These are phyloP conservation scores for Agrochola litura DNA, from an alignment of 2,888 invertebrate species.

Conservation along the genomic window DNA sequence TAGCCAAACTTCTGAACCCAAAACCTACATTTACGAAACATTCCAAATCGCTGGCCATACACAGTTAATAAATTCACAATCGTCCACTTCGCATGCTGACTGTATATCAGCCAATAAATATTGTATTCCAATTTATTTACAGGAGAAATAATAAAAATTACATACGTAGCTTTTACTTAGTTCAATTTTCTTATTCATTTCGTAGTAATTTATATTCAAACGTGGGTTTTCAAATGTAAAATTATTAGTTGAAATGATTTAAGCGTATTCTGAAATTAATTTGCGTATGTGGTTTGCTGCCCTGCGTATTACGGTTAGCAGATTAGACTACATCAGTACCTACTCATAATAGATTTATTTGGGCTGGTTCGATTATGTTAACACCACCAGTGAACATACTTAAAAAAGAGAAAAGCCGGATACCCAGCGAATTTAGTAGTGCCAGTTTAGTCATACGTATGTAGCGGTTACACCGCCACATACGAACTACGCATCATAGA, in stretches of 20 bases:
- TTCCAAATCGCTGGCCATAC: conserved; percentile 42
- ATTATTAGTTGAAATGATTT: conserved; percentile 7
- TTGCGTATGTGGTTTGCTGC: background rate
- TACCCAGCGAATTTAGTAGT: no score
- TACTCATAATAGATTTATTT: conserved; percentile 8
- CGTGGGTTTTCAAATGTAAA: background rate
- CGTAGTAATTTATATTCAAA: conserved; percentile 31
- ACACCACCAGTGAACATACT: no score
- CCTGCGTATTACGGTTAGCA: background rate
- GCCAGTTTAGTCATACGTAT: no score
- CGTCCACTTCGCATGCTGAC: conserved; percentile 54
- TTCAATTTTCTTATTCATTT: conserved; percentile 27
- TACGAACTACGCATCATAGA: no score
- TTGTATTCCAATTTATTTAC: conserved; percentile 62
- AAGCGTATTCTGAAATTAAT: conserved; percentile 9
- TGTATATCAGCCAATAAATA: conserved; percentile 59
- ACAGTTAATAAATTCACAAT: conserved; percentile 61
- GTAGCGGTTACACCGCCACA: no score
- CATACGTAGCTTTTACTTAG: conserved; percentile 12
- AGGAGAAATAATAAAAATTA: conserved; percentile 41
- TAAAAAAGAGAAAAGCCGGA: no score
- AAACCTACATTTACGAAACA: background rate
- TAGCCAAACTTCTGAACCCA: background rate
- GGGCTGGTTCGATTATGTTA: background rate
- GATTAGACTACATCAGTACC: background rate